Base-by-base conservation (phyloP, 1,140 invertebrate species). In the Euborellia annulipes region DNA sequence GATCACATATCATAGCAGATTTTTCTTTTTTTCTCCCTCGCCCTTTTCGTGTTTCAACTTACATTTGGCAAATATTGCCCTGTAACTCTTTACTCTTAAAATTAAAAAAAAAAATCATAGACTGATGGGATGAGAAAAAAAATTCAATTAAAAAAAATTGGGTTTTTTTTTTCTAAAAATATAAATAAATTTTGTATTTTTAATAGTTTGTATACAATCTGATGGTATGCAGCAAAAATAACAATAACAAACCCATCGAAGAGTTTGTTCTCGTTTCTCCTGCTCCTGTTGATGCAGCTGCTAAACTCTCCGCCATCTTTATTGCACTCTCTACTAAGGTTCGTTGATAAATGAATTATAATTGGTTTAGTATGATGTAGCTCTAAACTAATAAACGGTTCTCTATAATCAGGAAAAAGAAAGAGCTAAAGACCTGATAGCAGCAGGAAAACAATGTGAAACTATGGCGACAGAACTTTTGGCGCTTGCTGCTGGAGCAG, bases 221-320 rank as follows among this genome's bases (percentile, higher is more conserved):
- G 56, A 98, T 98, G 90, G 81, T 96, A 3, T 94, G 92, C 63
- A 94, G 93, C 8, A 98, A 97, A 65, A 88, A 90, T 54, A 82
- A 89, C 64, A 84, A 91, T 52, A 96, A 98, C 63, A 85, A 89
- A 54, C 92, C 94, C 1, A 88, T 98, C 27, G 83, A 95, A 60
- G 93, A 98, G 58, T 98, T 98, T 61, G 82, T 98, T 17, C 67
- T 98, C 18, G 84, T 94, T 3, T 96, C 92, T 1, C 89, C 92
- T 14, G 94, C 94, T 8, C 95, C 95, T 0, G 91, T 97, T 7
- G 94, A 98, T 59, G 92, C 93, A 9, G 94, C 95, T 6, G 93
- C 93, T 21, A 98, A 98, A 68, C 66, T 99, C 32, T 96, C 93
- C 1, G 88, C 87, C 58, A 86, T 93, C 50, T 82, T 94, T 47